These are phyloP conservation scores for Clarias batrachus DNA, from an alignment of 2,113 vertebrate genomes.

Conservation along the genomic window DNA sequence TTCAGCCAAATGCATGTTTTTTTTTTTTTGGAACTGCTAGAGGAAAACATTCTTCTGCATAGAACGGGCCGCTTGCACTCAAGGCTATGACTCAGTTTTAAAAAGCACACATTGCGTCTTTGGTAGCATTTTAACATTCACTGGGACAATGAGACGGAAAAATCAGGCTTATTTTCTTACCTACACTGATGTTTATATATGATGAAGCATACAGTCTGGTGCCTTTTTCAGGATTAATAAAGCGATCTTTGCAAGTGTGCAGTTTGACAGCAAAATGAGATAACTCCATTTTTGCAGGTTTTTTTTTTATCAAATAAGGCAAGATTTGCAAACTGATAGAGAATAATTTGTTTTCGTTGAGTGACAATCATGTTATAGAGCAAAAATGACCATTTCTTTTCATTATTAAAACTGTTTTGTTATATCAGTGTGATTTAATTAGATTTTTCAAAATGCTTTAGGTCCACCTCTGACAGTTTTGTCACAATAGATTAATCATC, in stretches of 20 bases:
- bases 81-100: not conserved
- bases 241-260: not conserved
- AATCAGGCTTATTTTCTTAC: not conserved
- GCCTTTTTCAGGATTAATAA: not conserved
- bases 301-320: too few relatives aligned
- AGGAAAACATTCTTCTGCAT: not conserved
- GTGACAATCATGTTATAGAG: too few relatives aligned
- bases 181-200: not conserved
- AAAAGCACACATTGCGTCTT: not conserved
- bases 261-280: too few relatives aligned
- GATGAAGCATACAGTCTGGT: not conserved
- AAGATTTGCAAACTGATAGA: too few relatives aligned
- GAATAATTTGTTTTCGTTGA: too few relatives aligned
- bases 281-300: too few relatives aligned
- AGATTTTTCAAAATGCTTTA: too few relatives aligned
- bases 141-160: not conserved
- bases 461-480: too few relatives aligned
- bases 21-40: not conserved
- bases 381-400: too few relatives aligned
- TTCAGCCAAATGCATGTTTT: not conserved
- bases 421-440: too few relatives aligned
- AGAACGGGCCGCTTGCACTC: not conserved
- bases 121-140: not conserved
- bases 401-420: too few relatives aligned
- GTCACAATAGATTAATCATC: too few relatives aligned